Base-by-base conservation (phyloP, 2,888 invertebrate species). In the Nasonovia ribisnigri region DNA sequence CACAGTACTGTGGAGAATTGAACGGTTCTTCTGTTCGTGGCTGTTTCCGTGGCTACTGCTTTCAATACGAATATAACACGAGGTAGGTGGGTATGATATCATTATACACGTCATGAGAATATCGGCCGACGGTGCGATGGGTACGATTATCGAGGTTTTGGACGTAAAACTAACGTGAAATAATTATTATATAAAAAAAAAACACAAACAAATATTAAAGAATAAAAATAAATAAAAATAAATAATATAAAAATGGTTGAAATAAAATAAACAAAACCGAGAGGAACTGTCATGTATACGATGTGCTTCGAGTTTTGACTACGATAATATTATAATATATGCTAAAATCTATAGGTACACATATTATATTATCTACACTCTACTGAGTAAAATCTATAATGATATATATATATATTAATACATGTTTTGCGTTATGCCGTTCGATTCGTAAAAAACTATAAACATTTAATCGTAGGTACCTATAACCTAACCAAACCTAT, bases 221-320 rank as follows among this genome's bases (percentile, higher is more conserved):
- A 24, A 5, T 13, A 13, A 16, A 29, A 24, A 13, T 1, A 3
- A 43, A 60, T 46, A n/a, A 46, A 46, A 67, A 90, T 20, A 46
- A 54, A 67, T n/a, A 60, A 60, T 60, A 16, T n/a, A 60, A 10
- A 60, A 67, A 46, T 46, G 3, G 11, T 48, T 48, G 0, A 90
- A 20, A 42, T 42, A 48, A 57, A 60, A 1, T n/a, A 84, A 90
- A 42, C 1, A 67, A 77, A 51, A 90, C 43, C 88, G 46, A 88
- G 57, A 88, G 57, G 36, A 51, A 86, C 43, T 43, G n/a, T 16
- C 24, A 46, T 51, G 13, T 77, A 77, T 36, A 46, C 87, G 86
- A 92, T 92, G 92, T 92, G 86, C n/a, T 92, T 87, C 87, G 46
- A 91, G 91, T 48, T 36, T 89, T 87, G 86, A 36, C 84, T 84